A percentile compares a stretch with the other conserved stretches of the same genome.
Conservation (phyloP, 1,140 invertebrate genomes). For the Antheraea mylitta region DNA sequence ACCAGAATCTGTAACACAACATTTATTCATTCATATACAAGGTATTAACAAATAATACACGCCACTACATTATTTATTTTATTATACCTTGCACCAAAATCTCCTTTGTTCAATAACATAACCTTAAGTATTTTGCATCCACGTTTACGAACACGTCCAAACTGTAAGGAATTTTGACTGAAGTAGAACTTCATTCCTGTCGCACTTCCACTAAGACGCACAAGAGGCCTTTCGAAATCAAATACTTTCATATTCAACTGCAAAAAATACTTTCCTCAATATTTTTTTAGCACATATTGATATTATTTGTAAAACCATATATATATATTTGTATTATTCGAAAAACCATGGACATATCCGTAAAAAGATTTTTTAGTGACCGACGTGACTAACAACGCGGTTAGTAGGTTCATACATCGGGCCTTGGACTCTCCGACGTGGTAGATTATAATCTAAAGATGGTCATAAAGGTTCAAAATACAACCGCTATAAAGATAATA, state of each 20-base stretch:
- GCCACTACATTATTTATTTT: too few relatives aligned
- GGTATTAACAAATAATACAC: too few relatives aligned
- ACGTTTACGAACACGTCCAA: slow-evolving; percentile 60
- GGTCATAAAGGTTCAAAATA: too few relatives aligned
- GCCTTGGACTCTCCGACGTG: too few relatives aligned
- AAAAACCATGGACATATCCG: too few relatives aligned
- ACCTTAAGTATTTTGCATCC: slow-evolving; percentile 66
- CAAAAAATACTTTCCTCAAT: neutral
- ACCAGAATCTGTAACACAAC: slow-evolving; percentile 51
- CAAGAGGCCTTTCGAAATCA: slow-evolving; percentile 51
- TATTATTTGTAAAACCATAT: neutral
- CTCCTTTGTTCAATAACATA: slow-evolving; percentile 64
- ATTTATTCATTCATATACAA: neutral
- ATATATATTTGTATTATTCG: too few relatives aligned
- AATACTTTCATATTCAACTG: slow-evolving; percentile 68
- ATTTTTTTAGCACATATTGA: neutral
- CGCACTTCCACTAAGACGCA: slow-evolving; percentile 56
- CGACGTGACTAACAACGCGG: too few relatives aligned
- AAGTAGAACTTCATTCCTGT: slow-evolving; percentile 63
- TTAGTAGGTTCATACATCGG: too few relatives aligned
- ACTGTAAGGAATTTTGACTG: slow-evolving; percentile 63
- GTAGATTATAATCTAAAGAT: too few relatives aligned
- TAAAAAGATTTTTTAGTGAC: too few relatives aligned
- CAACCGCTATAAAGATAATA: too few relatives aligned
- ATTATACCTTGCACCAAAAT: slow-evolving; percentile 57